A percentile compares a stretch with the other conserved stretches of the same genome.
Conservation (phyloP, 1,140 invertebrate genomes). For the Leptinotarsa lineolata region DNA sequence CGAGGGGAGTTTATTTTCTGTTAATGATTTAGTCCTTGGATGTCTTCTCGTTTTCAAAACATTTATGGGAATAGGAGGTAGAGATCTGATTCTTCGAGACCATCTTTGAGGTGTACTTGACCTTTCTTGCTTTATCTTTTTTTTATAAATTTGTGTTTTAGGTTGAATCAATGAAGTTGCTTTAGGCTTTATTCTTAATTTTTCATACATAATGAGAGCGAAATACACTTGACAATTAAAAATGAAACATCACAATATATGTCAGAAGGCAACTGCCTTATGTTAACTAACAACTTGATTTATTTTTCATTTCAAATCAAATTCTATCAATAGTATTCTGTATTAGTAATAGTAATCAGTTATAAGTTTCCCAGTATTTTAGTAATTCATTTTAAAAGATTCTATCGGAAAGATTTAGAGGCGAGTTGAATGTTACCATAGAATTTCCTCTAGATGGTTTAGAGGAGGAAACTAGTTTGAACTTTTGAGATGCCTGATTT, state of each 20-base stretch:
- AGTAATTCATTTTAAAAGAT: too few relatives aligned
- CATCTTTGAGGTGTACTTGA: conserved; percentile 11
- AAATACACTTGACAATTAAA: conserved; percentile 6
- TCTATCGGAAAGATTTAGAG: too few relatives aligned
- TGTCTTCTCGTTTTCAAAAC: not conserved
- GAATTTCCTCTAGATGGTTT: too few relatives aligned
- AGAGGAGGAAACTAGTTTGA: too few relatives aligned
- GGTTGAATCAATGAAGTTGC: conserved; percentile 10
- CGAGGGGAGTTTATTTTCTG: not conserved
- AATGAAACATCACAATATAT: not conserved
- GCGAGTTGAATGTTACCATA: too few relatives aligned
- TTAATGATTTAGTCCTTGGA: not conserved
- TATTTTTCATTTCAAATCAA: not conserved
- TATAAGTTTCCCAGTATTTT: too few relatives aligned
- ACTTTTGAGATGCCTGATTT: too few relatives aligned
- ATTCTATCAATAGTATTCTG: too few relatives aligned
- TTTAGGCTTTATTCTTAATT: conserved; percentile 22
- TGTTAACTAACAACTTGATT: conserved; percentile 4
- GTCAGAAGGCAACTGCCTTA: not conserved
- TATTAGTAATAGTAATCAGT: too few relatives aligned
- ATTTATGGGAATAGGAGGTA: conserved; percentile 25
- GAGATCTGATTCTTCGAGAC: conserved; percentile 27
- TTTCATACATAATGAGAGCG: conserved; percentile 15
- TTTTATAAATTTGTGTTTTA: not conserved
- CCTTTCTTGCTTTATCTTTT: conserved; percentile 10